A percentile compares a stretch with the other conserved stretches of the same genome.
Conservation (phyloP, 2,113 vertebrate genomes). For the Columbina picui region DNA sequence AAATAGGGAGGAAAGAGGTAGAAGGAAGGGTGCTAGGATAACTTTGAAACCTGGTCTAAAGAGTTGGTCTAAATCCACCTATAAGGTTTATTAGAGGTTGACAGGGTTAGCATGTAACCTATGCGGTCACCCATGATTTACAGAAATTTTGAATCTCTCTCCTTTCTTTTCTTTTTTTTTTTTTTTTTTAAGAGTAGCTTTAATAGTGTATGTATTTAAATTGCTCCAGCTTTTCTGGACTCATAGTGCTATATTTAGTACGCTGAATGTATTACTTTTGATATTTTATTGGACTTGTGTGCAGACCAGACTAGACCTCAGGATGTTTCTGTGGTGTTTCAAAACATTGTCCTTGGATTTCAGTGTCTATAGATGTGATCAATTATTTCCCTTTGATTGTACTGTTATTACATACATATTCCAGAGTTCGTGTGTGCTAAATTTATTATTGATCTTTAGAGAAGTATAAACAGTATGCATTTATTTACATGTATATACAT, state of each 20-base stretch:
- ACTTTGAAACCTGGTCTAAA: background rate
- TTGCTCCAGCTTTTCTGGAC: background rate
- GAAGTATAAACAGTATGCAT: background rate
- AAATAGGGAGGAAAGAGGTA: accelerated
- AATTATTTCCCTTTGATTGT: background rate
- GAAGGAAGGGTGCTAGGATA: background rate
- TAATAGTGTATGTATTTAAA: background rate
- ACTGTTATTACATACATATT: background rate
- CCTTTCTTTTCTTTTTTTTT: background rate
- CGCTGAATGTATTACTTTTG: background rate
- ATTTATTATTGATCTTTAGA: constrained; percentile 30
- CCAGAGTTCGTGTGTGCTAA: background rate
- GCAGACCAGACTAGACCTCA: background rate
- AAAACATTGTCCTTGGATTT: background rate
- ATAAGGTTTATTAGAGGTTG: background rate
- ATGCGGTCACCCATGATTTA: background rate
- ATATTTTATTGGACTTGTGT: background rate
- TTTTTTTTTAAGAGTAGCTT: background rate
- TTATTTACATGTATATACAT: constrained; percentile 27
- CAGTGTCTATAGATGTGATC: background rate
- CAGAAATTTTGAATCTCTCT: background rate
- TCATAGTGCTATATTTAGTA: background rate
- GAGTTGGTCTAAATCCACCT: background rate
- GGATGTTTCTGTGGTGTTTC: background rate
- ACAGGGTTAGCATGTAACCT: background rate